Evolutionary conservation across 2,888 invertebrate genomes (phyloP), one percentile per base, ranked within the genome.

Genomic region (Dicyrtomina minuta): DNA sequence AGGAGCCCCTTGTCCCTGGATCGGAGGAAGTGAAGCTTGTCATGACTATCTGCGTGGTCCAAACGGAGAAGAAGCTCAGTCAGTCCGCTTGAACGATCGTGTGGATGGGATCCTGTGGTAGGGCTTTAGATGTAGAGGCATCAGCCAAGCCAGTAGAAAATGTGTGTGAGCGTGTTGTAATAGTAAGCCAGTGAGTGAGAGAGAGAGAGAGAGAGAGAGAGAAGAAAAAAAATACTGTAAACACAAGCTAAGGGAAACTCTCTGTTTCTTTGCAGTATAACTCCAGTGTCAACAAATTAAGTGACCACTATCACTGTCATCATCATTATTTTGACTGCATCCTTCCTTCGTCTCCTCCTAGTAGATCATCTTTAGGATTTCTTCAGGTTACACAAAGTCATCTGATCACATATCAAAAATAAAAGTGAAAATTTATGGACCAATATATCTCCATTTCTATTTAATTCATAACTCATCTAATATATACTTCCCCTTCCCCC

Each of bases 71-170:
- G 46, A 60, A 51, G 61, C 55, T 68, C 68, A 59, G 66, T 70
- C 61, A 62, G 62, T 64, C 64, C 68, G 68, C 68, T 68, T 68
- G 68, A 62, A 55, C 62, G 62, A 68, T 68, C 62, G 62, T 68
- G 24, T 62, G 62, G 60, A 68, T 56, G 68, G 56, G 26, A 62
- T 56, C 62, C 64, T 58, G 53, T 62, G 56, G 33, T 67, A 60
- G 67, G 22, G n/a, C 55, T 60, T n/a, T 60, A 60, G 59, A 41
- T 22, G 41, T 60, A 60, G 59, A 60, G 59, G 59, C 39, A 60
- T 27, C 27, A 41, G 43, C 44, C 60, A 58, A 58, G 39, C 58
- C 58, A 58, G 41, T 39, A 60, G 60, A 24, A 33, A 33, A 33
- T 55, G 55, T 51, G 51, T 55, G 55, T 55, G 55, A 55, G 24